These are phyloP conservation scores for Sebastes itinus DNA, from an alignment of 2,797 vertebrate species.

Conservation along the genomic window DNA sequence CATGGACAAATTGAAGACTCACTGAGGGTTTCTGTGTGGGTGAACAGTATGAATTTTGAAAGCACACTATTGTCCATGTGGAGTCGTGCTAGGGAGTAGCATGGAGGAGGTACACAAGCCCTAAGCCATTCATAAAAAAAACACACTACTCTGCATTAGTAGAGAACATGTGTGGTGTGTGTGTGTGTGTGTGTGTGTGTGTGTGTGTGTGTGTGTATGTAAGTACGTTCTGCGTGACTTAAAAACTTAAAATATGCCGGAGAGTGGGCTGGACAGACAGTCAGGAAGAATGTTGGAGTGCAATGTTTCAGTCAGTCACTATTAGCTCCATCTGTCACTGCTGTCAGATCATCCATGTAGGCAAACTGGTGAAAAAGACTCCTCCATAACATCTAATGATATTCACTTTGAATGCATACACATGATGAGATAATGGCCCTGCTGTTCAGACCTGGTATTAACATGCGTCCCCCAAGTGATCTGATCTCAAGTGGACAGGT, in stretches of 20 bases:
- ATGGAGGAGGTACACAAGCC: slow-evolving; percentile 20
- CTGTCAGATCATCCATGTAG: slow-evolving; percentile 1
- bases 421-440: neutral
- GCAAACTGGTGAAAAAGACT: neutral
- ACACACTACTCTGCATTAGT: neutral
- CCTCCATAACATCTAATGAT: neutral
- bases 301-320: slow-evolving; percentile 44
- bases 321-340: slow-evolving; percentile 59
- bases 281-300: slow-evolving; percentile 23
- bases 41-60: slow-evolving; percentile 8
- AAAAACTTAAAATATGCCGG: slow-evolving; percentile 10
- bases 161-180: neutral
- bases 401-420: neutral
- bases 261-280: slow-evolving; percentile 18
- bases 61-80: neutral
- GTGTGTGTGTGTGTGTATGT: no score
- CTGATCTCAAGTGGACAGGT: no score
- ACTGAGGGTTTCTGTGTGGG: slow-evolving; percentile 16
- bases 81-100: neutral
- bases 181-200: neutral
- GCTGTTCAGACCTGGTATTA: no score
- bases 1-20: neutral
- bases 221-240: neutral
- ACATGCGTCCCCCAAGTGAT: no score
- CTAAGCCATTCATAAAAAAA: slow-evolving; percentile 36